Evolutionary conservation across 1,140 invertebrate genomes (phyloP).

Genomic region (Neuroterus valhalla): DNA sequence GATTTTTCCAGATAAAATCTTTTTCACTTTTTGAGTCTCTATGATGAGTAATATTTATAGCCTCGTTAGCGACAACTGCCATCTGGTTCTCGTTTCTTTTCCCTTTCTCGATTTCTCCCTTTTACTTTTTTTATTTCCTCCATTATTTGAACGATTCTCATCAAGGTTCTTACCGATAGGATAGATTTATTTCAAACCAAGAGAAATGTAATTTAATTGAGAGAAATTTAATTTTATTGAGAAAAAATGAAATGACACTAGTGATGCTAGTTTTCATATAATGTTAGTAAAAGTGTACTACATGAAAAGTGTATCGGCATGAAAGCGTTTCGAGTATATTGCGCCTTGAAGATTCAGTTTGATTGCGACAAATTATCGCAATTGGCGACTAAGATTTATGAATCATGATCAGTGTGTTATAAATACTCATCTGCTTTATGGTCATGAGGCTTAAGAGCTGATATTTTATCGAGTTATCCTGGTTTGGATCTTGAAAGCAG

Average conservation of each 20-base stretch:
- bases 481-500: too few relatives aligned
- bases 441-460: neutral
- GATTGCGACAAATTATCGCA: neutral
- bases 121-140: too few relatives aligned
- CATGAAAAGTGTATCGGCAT: neutral
- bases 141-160: too few relatives aligned
- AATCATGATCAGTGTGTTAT: neutral
- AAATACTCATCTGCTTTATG: neutral
- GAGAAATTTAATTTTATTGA: neutral
- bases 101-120: too few relatives aligned
- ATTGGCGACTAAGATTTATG: neutral
- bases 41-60: conserved; percentile 31
- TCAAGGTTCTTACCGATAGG: too few relatives aligned
- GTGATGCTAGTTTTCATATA: neutral
- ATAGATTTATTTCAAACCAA: neutral
- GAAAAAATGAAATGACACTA: neutral
- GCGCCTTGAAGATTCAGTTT: neutral
- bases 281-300: neutral
- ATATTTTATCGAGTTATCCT: too few relatives aligned
- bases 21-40: too few relatives aligned
- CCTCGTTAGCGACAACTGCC: conserved; percentile 31
- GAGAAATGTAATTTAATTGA: neutral
- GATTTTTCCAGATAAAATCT: too few relatives aligned
- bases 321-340: neutral
- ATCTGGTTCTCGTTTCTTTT: neutral